These are phyloP conservation scores for Brachyistius frenatus DNA, from an alignment of 2,113 vertebrate species.

Conservation along the genomic window DNA sequence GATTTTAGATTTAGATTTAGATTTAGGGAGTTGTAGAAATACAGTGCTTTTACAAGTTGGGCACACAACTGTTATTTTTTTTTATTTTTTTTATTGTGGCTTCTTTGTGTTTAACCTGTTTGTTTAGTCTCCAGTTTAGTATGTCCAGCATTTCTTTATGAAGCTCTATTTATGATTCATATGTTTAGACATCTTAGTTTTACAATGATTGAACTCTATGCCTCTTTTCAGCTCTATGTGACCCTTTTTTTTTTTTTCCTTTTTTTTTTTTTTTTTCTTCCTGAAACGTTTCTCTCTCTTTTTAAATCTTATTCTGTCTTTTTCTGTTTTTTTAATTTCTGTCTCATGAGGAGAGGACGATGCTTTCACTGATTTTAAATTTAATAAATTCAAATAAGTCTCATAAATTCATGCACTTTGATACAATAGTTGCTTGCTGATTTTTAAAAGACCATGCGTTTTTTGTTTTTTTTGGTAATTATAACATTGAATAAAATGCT, in stretches of 20 bases:
- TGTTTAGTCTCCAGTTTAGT: neutral
- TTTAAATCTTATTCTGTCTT: too few relatives aligned
- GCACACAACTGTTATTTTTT: conserved; percentile 9
- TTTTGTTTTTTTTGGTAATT: neutral
- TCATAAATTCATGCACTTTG: neutral
- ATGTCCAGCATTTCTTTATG: too few relatives aligned
- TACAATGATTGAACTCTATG: too few relatives aligned
- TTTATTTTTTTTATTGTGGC: neutral
- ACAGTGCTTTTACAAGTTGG: neutral
- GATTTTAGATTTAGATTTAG: conserved; percentile 22
- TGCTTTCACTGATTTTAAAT: too few relatives aligned
- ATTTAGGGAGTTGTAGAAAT: conserved; percentile 20
- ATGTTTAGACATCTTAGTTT: too few relatives aligned
- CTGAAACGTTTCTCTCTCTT: too few relatives aligned
- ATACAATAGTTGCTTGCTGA: neutral
- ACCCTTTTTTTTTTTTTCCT: too few relatives aligned
- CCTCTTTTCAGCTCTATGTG: too few relatives aligned
- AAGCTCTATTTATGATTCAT: too few relatives aligned
- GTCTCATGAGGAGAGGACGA: neutral
- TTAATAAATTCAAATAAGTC: too few relatives aligned
- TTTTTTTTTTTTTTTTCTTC: too few relatives aligned
- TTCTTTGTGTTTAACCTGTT: neutral
- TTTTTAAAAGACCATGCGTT: too few relatives aligned
- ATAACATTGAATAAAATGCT: neutral
- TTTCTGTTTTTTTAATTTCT: neutral